Evolutionary conservation across 2,113 vertebrate species (phyloP).

Genomic region (Balaeniceps rex): DNA sequence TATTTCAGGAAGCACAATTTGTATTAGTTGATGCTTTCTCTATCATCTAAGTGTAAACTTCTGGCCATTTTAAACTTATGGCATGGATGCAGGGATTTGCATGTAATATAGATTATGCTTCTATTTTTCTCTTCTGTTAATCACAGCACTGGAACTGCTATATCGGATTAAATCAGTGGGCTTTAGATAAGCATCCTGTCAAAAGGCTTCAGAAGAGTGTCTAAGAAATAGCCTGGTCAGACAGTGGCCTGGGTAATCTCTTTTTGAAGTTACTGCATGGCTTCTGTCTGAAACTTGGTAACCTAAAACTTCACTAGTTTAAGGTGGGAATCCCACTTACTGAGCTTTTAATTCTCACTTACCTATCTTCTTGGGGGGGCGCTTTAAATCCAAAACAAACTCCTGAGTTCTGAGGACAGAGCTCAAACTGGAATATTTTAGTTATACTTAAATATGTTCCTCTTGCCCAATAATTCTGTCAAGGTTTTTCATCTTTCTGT

Average conservation of each 20-base stretch:
- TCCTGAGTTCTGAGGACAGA: not conserved
- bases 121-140: slow-evolving; percentile 31
- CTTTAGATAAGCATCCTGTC: not conserved
- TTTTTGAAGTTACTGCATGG: not conserved
- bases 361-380: not conserved
- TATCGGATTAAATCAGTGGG: slow-evolving; percentile 13
- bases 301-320: not conserved
- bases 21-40: not conserved
- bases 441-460: not conserved
- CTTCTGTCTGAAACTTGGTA: not conserved
- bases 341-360: not conserved
- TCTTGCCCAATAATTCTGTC: not conserved
- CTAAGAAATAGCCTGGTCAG: not conserved
- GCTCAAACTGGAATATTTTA: not conserved
- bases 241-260: not conserved
- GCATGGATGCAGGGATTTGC: not conserved
- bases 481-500: not conserved
- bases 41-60: not conserved
- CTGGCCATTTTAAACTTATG: not conserved
- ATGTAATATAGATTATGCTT: not conserved
- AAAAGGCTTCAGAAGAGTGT: not conserved
- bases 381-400: not conserved
- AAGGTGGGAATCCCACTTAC: not conserved
- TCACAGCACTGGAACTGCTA: not conserved
- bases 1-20: not conserved